A percentile compares a stretch with the other conserved stretches of the same genome.
These are phyloP conservation scores for Carcharodon carcharias DNA, from an alignment of 2,797 vertebrate species.

Conservation along the genomic window DNA sequence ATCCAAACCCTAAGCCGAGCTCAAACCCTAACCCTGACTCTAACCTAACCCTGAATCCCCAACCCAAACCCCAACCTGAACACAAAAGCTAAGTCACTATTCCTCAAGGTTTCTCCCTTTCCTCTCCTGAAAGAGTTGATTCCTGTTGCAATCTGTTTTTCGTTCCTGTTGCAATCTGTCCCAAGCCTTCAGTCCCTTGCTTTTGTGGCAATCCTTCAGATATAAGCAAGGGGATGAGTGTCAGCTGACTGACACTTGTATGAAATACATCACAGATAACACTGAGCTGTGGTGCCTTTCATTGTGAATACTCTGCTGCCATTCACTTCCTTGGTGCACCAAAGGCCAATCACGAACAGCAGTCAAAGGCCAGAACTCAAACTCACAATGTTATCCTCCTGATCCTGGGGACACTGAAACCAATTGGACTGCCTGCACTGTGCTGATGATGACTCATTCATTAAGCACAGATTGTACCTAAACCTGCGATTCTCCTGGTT, in stretches of 20 bases:
- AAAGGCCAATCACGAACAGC: not conserved
- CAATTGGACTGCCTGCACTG: not conserved
- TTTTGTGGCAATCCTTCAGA: not conserved
- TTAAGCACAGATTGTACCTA: not conserved
- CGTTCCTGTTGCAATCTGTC: not conserved
- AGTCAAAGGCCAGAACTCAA: not conserved
- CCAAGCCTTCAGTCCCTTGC: not conserved
- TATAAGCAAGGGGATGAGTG: not conserved
- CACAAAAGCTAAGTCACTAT: not conserved
- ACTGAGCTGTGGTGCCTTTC: not conserved
- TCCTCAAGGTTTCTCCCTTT: not conserved
- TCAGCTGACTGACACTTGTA: not conserved
- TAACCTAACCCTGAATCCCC: too few relatives aligned
- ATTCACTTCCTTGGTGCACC: not conserved
- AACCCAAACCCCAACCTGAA: not conserved
- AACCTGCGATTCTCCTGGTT: not conserved
- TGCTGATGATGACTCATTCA: not conserved
- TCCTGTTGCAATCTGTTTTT: not conserved
- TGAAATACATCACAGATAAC: not conserved
- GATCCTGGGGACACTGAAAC: not conserved
- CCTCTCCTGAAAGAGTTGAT: not conserved
- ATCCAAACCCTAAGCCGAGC: not conserved
- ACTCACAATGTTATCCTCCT: not conserved
- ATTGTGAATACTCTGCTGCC: not conserved
- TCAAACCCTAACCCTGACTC: not conserved